Evolutionary conservation across 2,113 vertebrate species (phyloP).

Genomic region (Todiramphus chloris): DNA sequence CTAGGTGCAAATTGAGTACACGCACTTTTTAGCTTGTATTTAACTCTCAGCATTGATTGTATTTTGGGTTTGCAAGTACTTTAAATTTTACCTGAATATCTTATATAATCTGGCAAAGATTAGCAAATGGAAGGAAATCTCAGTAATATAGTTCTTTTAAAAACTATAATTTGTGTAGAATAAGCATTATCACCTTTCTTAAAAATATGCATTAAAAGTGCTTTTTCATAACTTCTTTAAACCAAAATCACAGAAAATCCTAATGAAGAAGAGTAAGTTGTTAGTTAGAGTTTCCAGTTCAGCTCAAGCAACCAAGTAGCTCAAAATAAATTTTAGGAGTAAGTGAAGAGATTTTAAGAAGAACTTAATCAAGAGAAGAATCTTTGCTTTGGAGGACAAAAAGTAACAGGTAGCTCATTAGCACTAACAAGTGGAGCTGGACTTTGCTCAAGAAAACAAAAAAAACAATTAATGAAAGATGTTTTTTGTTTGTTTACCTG

Average conservation of each 20-base stretch:
- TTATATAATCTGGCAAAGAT: neutral
- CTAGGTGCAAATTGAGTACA: neutral
- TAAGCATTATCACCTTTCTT: neutral
- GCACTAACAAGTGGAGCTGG: neutral
- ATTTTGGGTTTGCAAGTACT: neutral
- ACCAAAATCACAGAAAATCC: neutral
- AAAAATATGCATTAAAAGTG: neutral
- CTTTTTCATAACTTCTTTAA: neutral
- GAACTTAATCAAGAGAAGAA: neutral
- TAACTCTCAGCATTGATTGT: neutral
- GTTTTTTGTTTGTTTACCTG: neutral
- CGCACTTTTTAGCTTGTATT: accelerated
- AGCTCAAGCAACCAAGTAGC: neutral
- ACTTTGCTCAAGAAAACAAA: neutral
- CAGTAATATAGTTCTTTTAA: neutral
- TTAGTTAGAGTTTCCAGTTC: neutral
- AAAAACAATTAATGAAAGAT: neutral
- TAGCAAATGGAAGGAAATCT: neutral
- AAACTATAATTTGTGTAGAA: neutral
- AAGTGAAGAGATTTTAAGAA: neutral
- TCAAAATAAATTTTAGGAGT: neutral
- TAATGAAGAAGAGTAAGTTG: neutral
- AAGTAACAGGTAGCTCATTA: neutral
- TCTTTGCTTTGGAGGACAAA: neutral
- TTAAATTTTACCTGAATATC: neutral